Evolutionary conservation across 2,113 vertebrate genomes (phyloP), one percentile per base, ranked within the genome.

Genomic region (Odocoileus hemionus): DNA sequence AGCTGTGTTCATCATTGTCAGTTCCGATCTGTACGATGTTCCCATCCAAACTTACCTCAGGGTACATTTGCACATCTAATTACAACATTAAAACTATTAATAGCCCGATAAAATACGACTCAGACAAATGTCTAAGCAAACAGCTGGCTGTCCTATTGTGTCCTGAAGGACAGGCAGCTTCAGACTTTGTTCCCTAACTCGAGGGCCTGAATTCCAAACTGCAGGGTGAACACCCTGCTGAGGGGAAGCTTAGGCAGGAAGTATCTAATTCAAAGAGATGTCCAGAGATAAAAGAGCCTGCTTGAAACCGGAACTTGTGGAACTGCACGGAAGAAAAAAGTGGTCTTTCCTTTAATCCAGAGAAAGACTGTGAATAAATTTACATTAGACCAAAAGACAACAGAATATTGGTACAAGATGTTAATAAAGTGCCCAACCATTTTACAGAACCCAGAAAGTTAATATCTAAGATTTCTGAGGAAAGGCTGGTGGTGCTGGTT

Each of bases 11-110:
- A 55, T 97, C 97, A 97, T 98, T 97, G 97, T 98, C 97, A 83
- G 82, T 97, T 95, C 98, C 97, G 96, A 98, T 98, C 97, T 96
- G 97, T 98, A 98, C 95, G 98, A 97, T 94, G 87, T 93, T 96
- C 95, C 95, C 97, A 95, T 98, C 96, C 86, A 97, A 93, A 97
- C 97, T 94, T 97, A 97, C 98, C 98, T 98, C 97, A 76, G 96
- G 97, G 98, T 97, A 95, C 97, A 98, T 98, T 97, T 98, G 97
- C 96, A 97, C 97, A 98, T 98, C 98, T 98, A 98, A 98, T 98
- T 98, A 97, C 98, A 96, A 82, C 98, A 97, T 98, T 98, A 98
- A 95, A 96, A 95, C 98, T 98, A 98, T 98, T 98, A 98, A 98
- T 98, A 98, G 97, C 95, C 87, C 0, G 86, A 98, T 98, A 98